Evolutionary conservation across 2,797 vertebrate species (phyloP), one percentile per base, ranked within the genome.

Genomic region (Cryptoblepharus egeriae): DNA sequence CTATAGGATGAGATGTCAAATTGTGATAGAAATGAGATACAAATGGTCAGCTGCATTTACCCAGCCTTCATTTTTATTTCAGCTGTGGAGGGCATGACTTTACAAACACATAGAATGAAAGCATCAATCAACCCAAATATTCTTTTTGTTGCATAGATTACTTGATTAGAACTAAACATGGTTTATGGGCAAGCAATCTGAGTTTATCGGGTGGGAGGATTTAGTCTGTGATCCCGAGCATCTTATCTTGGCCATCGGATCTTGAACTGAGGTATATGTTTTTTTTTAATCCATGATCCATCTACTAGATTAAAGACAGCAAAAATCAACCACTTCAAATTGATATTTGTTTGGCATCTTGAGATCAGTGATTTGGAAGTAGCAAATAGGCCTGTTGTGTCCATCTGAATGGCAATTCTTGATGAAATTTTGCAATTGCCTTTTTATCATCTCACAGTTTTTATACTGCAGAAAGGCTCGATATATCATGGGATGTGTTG

Each of bases 371-470:
- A 60, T 37, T 69, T 10, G 52, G 65, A 82, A 82, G 39, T 61
- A 37, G 22, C 65, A 76, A 82, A 82, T 69, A 35, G 65, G 71
- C n/a, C 12, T 67, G 61, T 65, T 74, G 39, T 82, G 80, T 61
- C 80, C 45, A 52, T 75, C 32, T 75, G 64, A 82, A 81, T 68
- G 75, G 73, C 72, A 82, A 82, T 69, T 28, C 8, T 26, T 73
- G 1, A 39, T 37, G 52, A 2, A 69, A 75, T 83, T 82, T 82
- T 85, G 60, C 55, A 75, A 49, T 63, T 82, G 69, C 11, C 42
- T 85, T 82, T 90, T 81, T 83, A 80, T 75, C 83, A 75, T 80
- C 73, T 32, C 65, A 32, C 55, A 58, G 20, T 89, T 85, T 86
- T 75, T 42, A 81, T 74, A 52, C 1, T 24, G 61, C 45, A 73